Base-by-base conservation (phyloP, 2,888 invertebrate species). In the Spisula solida region DNA sequence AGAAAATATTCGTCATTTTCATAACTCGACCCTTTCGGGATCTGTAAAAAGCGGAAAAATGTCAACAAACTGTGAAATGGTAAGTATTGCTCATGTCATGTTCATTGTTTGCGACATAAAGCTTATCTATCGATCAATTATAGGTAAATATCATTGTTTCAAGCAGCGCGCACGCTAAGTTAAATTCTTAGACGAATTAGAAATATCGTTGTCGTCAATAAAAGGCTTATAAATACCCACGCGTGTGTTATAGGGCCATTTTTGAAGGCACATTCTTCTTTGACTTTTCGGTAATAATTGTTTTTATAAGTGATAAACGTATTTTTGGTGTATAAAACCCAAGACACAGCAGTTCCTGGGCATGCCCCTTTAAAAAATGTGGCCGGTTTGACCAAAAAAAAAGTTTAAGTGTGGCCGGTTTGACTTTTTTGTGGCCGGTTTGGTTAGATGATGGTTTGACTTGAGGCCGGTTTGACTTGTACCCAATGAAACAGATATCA, bases 161-260 rank as follows among this genome's bases (percentile, higher is more conserved):
- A n/a, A n/a, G n/a, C n/a, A n/a, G n/a, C n/a, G n/a, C n/a, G n/a
- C n/a, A n/a, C n/a, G n/a, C n/a, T n/a, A n/a, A n/a, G n/a, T 41
- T 41, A 41, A 41, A 41, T 41, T 41, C 41, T 41, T 41, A 41
- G 41, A 41, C 41, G 41, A 41, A 41, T 41, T 41, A 8, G 41
- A 41, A 41, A 55, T 55, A 55, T 55, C 55, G 55, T 12, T 55
- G 55, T 55, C 55, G 55, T 55, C 55, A 55, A 55, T 55, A 55
- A 55, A 55, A 55, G 55, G 55, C 55, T 55, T 55, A 55, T 55
- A 55, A 55, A 55, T 55, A 55, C 55, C 55, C 55, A 55, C 55
- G 55, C 55, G 55, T 55, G 55, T 12, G 55, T 55, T 55, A 55
- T 55, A 55, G 55, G 55, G 55, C 55, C 55, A 55, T 55, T 55